Evolutionary conservation across 2,797 vertebrate species (phyloP), one percentile per base, ranked within the genome.

Genomic region (Enteromius afrohamiltoni): DNA sequence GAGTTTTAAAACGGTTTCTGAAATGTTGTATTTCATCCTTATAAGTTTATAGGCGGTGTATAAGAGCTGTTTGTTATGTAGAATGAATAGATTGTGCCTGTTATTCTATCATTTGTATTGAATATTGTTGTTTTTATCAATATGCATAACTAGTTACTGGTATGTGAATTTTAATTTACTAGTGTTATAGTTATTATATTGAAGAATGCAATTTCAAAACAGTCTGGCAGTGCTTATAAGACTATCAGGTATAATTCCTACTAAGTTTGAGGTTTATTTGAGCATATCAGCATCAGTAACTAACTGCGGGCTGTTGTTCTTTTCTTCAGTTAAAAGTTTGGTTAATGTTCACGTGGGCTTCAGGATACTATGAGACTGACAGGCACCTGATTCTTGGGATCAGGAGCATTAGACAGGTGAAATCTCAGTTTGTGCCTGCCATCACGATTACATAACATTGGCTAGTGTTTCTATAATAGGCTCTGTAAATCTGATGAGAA

Each of bases 361-460:
- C 60, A 49, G 68, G 19, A 73, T 40, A 58, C 21, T 37, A 78
- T 45, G 77, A 53, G 64, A 37, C 65, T 71, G 42, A 60, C 64
- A 77, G 23, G 58, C 42, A 62, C 37, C n/a, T 86, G 76, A 60
- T 86, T 83, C 74, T 49, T 65, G 64, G 73, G 74, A 83, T 86
- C 85, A 86, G 77, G 68, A 80, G 77, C 73, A 77, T 81, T 67
- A 80, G 64, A 21, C n/a, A 65, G 71, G 64, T 49, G 64, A 86
- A 77, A 81, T 86, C 81, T 73, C 67, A 78, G 53, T 70, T 67
- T 80, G 75, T 80, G 53, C 69, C 73, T 83, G 75, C 67, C 85
- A 73, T 77, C 29, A 17, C 8, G 23, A 85, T 88, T 89, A 82
- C 87, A 88, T 89, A 88, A 89, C 79, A 70, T 79, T 85, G 62